Evolutionary conservation across 1,140 invertebrate species (phyloP), one percentile per base, ranked within the genome.

Genomic region (Gonatopus flavifemur): DNA sequence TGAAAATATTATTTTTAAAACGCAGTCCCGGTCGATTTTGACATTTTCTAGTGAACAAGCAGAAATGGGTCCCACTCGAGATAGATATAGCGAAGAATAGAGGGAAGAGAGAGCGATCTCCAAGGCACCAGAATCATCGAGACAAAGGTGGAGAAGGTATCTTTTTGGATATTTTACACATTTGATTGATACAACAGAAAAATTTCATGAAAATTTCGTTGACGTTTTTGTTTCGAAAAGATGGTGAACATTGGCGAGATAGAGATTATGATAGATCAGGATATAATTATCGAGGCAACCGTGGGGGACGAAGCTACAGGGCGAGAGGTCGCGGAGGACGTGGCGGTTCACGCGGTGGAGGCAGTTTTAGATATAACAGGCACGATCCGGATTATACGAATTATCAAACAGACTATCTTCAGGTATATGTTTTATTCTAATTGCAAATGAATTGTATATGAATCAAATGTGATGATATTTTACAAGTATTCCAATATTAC

Each of bases 21-120:
- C n/a, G n/a, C n/a, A n/a, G n/a, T n/a, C n/a, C n/a, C n/a, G n/a
- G n/a, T n/a, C n/a, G n/a, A n/a, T n/a, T n/a, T n/a, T n/a, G n/a
- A n/a, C n/a, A n/a, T 44, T 44, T 59, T 67, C 5, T 69, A 83
- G 82, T 79, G 40, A 81, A 78, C 37, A 88, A 88, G 69, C 84
- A 88, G 57, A 89, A 88, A 74, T 90, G 88, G 88, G 83, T 89
- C 33, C 88, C 86, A 18, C 67, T 90, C 39, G 86, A 87, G 59
- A 87, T 90, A 47, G 86, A 88, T 57, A 55, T 86, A 49, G 67
- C 78, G 3, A 86, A 86, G 64, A 77, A 66, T 37, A 64, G 72
- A 45, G 65, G 69, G 10, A 77, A 75, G 45, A 53, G 72, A 19
- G 74, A 74, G 9, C 64, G 70, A 21, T 77, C 74, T n/a, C 72